Base-by-base conservation (phyloP, 2,113 vertebrate species). In the Coturnix japonica region DNA sequence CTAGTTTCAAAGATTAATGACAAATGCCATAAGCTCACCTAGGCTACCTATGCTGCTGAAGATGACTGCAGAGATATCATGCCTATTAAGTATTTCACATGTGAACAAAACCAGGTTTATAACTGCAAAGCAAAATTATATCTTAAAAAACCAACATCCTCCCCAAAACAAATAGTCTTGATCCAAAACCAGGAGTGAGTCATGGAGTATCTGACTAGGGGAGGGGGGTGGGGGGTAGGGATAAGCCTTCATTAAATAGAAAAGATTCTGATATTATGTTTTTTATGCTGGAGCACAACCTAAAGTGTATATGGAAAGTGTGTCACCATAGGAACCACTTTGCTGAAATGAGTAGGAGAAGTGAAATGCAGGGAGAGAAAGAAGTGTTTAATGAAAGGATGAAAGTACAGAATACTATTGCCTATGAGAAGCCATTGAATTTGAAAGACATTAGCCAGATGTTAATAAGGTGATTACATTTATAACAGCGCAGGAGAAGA, bases 281-380 rank as follows among this genome's bases (percentile, higher is more conserved):
- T 92, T 88, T 35, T 14, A 66, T 60, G 54, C 78, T 77, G 89
- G 76, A 94, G 78, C 81, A 91, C 81, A 94, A 89, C 67, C 60
- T 57, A 83, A 93, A 87, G 92, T 60, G 89, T 92, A 71, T 94
- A 96, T 65, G 84, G 71, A 70, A 93, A 94, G 43, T 71, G 75
- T 67, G 95, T 96, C 95, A 75, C 95, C 92, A 96, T 96, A 94
- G 96, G 84, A 96, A 96, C 96, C 85, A 53, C 89, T 91, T 13
- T 78, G 89, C 89, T 77, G 87, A 93, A 91, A 92, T 65, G 91
- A 92, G 92, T 64, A 85, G 81, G 82, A 95, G 78, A 82, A 57
- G 13, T 51, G 78, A 80, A 82, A 57, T 11, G 67, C 78, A 59
- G 49, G 63, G 54, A 88, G 63, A 35, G 26, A 84, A 41, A 87